Evolutionary conservation across 2,888 invertebrate genomes (phyloP), one percentile per base, ranked within the genome.

Genomic region (Acronicta leporina): DNA sequence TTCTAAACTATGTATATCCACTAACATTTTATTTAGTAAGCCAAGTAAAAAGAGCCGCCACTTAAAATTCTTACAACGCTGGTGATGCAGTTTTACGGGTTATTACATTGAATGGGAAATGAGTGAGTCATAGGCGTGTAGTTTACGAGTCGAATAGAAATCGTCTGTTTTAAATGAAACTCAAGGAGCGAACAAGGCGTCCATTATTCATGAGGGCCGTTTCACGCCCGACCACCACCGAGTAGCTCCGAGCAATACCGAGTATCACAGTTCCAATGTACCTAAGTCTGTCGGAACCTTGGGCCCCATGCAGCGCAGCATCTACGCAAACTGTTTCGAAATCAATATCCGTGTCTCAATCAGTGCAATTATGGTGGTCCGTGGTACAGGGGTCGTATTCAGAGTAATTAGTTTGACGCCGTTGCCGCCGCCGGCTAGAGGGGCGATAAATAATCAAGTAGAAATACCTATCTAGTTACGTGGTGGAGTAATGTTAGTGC

Each of bases 291-390:
- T 55, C 54, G 35, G 47, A 41, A 45, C 35, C 49, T 55, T 47
- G 51, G 48, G 27, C 27, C 56, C 50, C 63, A n/a, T n/a, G 33
- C 11, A 1, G 33, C 73, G 11, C 73, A 75, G 77, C 86, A 81
- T 82, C 77, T 76, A 82, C 81, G 83, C 85, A 86, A 89, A 89
- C 88, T 90, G 89, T 90, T 91, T 89, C 89, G 68, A 88, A 93
- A 94, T 92, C 94, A 91, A 94, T 94, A 93, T 92, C 92, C 90
- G 89, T 92, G 92, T 93, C 92, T 93, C 91, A 92, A 93, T 94
- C 92, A 92, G 90, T 86, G 91, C 91, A 92, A 94, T 94, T 92
- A 92, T 88, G 87, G 88, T 85, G 83, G 84, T 81, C 87, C 84
- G 80, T 80, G 75, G 79, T 83, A 80, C 86, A 80, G 86, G 86